These are phyloP conservation scores for Leucania comma DNA, from an alignment of 2,888 invertebrate species.

Conservation along the genomic window DNA sequence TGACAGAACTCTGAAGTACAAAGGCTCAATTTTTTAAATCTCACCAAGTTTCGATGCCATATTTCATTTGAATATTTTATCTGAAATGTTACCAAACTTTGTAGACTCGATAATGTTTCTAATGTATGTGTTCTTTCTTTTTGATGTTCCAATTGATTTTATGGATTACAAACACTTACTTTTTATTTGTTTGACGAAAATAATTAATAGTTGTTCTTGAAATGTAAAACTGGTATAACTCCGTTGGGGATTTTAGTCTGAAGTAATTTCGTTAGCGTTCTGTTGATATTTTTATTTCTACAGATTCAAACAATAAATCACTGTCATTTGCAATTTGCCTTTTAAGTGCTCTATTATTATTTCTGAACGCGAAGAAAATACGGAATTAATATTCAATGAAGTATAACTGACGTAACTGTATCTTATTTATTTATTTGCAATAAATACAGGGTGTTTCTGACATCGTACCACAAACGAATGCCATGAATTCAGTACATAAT, in stretches of 20 bases:
- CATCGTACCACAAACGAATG: too few relatives aligned
- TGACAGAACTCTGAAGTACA: slow-evolving; percentile 38
- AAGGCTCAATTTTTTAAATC: slow-evolving; percentile 46
- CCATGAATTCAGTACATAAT: too few relatives aligned
- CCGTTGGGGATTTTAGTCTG: slow-evolving; percentile 1
- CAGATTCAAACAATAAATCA: slow-evolving; percentile 4
- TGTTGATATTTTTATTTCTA: slow-evolving; percentile 22
- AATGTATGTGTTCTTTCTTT: slow-evolving; percentile 34
- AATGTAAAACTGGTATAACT: not conserved
- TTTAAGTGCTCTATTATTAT: slow-evolving; percentile 41
- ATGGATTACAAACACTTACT: slow-evolving; percentile 16
- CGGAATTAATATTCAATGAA: not conserved
- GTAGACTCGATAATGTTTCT: slow-evolving; percentile 43
- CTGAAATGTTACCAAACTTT: slow-evolving; percentile 51
- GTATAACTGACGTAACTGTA: too few relatives aligned
- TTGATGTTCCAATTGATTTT: slow-evolving; percentile 38
- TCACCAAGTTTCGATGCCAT: slow-evolving; percentile 29
- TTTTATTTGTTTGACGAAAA: slow-evolving; percentile 30
- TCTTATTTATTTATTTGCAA: too few relatives aligned
- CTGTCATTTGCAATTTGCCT: slow-evolving; percentile 5
- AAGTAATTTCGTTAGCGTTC: not conserved
- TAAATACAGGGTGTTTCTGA: too few relatives aligned
- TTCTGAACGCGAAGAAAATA: not conserved
- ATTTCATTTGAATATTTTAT: slow-evolving; percentile 55
- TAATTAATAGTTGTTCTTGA: slow-evolving; percentile 10